These are phyloP conservation scores for Xestia rhomboidea DNA, from an alignment of 2,888 invertebrate genomes.

Conservation along the genomic window DNA sequence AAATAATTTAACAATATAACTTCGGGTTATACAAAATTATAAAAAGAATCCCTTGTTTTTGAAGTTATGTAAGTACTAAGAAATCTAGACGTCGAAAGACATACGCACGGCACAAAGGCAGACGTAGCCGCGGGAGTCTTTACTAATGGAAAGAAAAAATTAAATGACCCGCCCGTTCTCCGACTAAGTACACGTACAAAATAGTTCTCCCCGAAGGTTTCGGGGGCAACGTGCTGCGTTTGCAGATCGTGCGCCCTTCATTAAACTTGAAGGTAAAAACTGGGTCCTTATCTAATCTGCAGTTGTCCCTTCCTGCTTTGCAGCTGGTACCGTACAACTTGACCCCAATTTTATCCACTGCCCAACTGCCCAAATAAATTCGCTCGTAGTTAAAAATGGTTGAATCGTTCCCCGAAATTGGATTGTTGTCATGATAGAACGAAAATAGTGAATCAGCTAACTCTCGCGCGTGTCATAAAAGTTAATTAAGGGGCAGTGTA, in stretches of 20 bases:
- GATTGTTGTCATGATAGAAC: conserved; percentile 28
- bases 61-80: conserved; percentile 13
- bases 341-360: conserved; percentile 54
- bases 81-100: conserved; percentile 4
- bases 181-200: conserved; percentile 45
- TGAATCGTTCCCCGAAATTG: conserved; percentile 44
- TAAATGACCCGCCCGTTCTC: conserved; percentile 8
- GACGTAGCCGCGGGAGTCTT: conserved; percentile 11
- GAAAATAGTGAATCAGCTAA: conserved; percentile 23
- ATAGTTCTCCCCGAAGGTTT: conserved; percentile 51
- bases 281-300: conserved; percentile 68
- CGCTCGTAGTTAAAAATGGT: conserved; percentile 39
- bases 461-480: conserved; percentile 8
- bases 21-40: background rate
- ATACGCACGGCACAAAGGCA: conserved; percentile 1
- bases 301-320: conserved; percentile 63
- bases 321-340: conserved; percentile 59
- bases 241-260: conserved; percentile 69
- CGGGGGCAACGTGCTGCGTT: conserved; percentile 55
- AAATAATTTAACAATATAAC: background rate
- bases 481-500: conserved; percentile 19
- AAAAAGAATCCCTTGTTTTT: background rate
- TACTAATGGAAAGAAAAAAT: conserved; percentile 25
- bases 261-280: conserved; percentile 73
- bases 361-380: conserved; percentile 45